These are phyloP conservation scores for Ammodytes dubius DNA, from an alignment of 2,113 vertebrate genomes.

Conservation along the genomic window DNA sequence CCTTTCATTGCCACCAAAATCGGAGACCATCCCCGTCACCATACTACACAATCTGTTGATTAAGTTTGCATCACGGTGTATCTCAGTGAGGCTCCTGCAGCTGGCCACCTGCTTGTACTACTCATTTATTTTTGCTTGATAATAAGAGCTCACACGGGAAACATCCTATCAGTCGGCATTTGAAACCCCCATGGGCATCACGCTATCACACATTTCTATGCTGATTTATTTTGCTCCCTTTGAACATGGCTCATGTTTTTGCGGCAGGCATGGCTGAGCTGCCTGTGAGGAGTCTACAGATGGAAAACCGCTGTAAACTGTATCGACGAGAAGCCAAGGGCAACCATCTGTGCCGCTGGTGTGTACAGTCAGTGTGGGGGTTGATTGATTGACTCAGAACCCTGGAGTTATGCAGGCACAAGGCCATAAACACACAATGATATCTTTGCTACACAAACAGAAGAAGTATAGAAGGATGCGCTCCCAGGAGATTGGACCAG, in stretches of 20 bases:
- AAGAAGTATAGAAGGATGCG: conserved; percentile 32
- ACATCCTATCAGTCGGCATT: conserved; percentile 48
- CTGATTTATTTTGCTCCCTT: conserved; percentile 71
- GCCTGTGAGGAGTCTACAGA: conserved; percentile 30
- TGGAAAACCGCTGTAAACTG: conserved; percentile 73
- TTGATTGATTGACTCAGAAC: conserved; percentile 70
- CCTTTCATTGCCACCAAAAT: conserved; percentile 47
- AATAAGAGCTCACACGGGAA: conserved; percentile 61
- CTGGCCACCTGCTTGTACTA: conserved; percentile 62
- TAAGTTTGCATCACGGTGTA: conserved; percentile 49
- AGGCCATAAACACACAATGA: conserved; percentile 56
- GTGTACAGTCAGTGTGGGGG: conserved; percentile 41
- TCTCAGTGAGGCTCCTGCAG: conserved; percentile 45
- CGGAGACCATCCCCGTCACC: conserved; percentile 23
- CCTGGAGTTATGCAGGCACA: conserved; percentile 59
- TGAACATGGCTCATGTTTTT: conserved; percentile 57
- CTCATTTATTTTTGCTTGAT: conserved; percentile 62
- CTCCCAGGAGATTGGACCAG: conserved; percentile 30
- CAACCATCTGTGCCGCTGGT: conserved; percentile 52
- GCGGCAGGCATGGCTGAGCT: conserved; percentile 35
- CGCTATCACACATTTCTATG: conserved; percentile 62
- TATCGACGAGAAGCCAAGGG: conserved; percentile 67
- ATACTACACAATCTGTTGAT: conserved; percentile 60
- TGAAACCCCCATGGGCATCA: conserved; percentile 51
- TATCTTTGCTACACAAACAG: conserved; percentile 54